Evolutionary conservation across 2,113 vertebrate genomes (phyloP).

Genomic region (Phalacrocorax brasilianus): DNA sequence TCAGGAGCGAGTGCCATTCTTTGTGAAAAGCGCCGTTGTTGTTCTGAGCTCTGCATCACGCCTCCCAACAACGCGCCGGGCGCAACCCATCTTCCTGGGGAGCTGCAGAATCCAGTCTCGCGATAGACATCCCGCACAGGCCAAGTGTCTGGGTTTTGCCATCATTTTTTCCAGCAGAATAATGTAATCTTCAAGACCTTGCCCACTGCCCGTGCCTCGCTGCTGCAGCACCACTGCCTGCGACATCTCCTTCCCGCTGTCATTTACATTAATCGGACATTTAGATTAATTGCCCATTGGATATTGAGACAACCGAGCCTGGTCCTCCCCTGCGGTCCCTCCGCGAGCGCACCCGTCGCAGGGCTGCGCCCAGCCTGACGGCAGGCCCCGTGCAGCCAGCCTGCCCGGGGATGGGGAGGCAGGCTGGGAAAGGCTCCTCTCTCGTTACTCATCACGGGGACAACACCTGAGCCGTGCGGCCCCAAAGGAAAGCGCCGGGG

Average conservation of each 20-base stretch:
- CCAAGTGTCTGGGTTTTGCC: neutral
- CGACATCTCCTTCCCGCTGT: accelerated
- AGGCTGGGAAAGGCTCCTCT: neutral
- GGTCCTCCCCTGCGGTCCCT: neutral
- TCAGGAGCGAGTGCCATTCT: neutral
- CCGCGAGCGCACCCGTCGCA: accelerated
- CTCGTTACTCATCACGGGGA: accelerated
- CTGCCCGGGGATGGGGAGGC: neutral
- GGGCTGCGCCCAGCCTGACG: neutral
- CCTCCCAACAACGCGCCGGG: neutral
- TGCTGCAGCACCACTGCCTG: neutral
- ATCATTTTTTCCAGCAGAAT: accelerated
- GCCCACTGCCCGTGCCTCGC: neutral
- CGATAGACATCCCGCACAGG: accelerated
- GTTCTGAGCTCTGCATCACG: neutral
- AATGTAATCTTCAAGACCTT: accelerated
- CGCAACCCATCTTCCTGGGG: neutral
- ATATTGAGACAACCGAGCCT: accelerated
- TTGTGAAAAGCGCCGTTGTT: constrained; percentile 20
- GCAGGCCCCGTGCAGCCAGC: neutral
- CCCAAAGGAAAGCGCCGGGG: neutral
- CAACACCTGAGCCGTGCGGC: accelerated
- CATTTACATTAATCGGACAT: accelerated
- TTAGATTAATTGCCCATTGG: neutral
- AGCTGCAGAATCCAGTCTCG: neutral